phyloP scores from a whole-genome alignment of 2,113 vertebrate species.

The Bubo scandiacus region DNA sequence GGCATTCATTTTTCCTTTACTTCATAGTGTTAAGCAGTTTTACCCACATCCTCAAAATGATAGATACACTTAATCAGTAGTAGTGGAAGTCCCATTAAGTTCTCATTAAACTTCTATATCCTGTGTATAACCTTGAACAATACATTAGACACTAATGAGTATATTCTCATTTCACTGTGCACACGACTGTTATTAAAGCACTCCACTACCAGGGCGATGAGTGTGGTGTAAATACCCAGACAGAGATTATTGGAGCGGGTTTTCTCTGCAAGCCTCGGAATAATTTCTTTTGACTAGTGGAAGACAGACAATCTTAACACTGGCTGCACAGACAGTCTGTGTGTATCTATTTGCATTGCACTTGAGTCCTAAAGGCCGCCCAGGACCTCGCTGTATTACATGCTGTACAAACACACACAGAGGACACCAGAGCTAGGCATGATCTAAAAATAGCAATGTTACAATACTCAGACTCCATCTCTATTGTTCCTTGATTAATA shows the following conservation, averaged over 20 bases:
- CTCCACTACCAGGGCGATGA: neutral
- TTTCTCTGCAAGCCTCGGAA: neutral
- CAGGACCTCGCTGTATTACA: neutral
- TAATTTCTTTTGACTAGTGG: neutral
- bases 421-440: neutral
- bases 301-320: neutral
- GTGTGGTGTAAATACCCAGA: neutral
- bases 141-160: constrained; percentile 70
- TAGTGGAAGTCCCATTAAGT: constrained; percentile 72
- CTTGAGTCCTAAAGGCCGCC: neutral
- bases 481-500: neutral
- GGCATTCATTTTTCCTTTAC: constrained; percentile 53
- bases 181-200: neutral
- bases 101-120: constrained; percentile 74
- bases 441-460: neutral
- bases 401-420: neutral
- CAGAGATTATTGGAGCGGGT: neutral
- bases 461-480: neutral
- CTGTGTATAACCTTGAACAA: constrained; percentile 76
- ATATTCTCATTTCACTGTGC: constrained; percentile 19
- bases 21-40: constrained; percentile 33
- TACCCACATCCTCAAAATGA: constrained; percentile 63
- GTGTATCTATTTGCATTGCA: neutral
- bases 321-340: neutral
- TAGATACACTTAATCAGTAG: constrained; percentile 74